Base-by-base conservation (phyloP, 2,888 invertebrate genomes). In the Apoda limacodes region DNA sequence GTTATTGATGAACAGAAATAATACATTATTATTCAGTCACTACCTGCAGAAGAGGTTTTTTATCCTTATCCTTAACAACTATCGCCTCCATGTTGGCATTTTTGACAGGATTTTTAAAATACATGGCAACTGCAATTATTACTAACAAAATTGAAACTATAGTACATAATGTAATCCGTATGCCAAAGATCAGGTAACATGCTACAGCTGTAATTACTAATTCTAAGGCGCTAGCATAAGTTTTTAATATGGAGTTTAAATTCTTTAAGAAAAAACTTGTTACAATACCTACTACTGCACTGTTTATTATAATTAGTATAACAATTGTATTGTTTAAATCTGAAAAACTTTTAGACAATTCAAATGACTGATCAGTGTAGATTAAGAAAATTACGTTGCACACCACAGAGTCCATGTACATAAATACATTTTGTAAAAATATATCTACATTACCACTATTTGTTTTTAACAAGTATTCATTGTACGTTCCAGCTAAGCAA, bases 401-500 rank as follows among this genome's bases (percentile, higher is more conserved):
- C n/a, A 95, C 55, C 40, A 97, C 94, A 3, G 96, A 96, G 66
- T 97, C 94, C 14, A 94, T 59, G 63, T 97, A 97, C 94, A 97
- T 95, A 54, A 94, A 97, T 5, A 95, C 87, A 64, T 97, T 98
- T 70, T 97, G 97, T 42, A 96, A 75, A 70, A 93, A 94, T 52
- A 97, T 91, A 57, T 95, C 91, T 0, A 95, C 89, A 43, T 90
- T 87, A 2, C 88, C 85, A 10, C 93, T 93, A 48, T 88, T 86
- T 14, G 89, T 89, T 76, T 97, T 97, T 3, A 98, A 76, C 30
- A 98, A 80, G 67, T 93, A 95, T 61, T 98, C 97, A 61, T 96
- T 97, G 66, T 96, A 98, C 3, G 97, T 97, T 4, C 97, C 97
- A 1, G 97, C 97, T 37, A 95, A 72, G 49, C 96, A 97, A 0